A percentile compares a stretch with the other conserved stretches of the same genome.
phyloP scores from a whole-genome alignment of 1,140 invertebrate genomes.

The Drosophila nigromelanica region DNA sequence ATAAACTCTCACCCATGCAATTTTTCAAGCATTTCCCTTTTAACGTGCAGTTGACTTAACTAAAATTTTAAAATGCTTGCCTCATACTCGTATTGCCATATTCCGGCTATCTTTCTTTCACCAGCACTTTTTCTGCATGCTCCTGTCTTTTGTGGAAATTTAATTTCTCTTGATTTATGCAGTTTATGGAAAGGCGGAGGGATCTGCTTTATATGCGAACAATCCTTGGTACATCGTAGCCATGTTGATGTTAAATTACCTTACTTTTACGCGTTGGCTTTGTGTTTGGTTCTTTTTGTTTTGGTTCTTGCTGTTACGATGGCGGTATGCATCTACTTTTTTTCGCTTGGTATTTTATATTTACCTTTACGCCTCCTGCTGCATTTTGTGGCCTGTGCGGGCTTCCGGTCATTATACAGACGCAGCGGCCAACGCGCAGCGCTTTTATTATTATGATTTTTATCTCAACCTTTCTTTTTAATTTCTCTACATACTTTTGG shows the following conservation, averaged over 20 bases:
- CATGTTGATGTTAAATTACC: slow-evolving; percentile 63
- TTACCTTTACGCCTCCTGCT: slow-evolving; percentile 54
- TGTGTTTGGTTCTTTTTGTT: slow-evolving; percentile 37
- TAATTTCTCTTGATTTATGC: slow-evolving; percentile 80
- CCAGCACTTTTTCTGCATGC: slow-evolving; percentile 18
- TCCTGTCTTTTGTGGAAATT: slow-evolving; percentile 56
- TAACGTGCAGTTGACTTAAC: slow-evolving; percentile 50
- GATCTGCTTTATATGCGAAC: slow-evolving; percentile 56
- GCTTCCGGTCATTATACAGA: slow-evolving; percentile 76
- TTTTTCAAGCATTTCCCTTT: slow-evolving; percentile 43
- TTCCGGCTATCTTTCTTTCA: slow-evolving; percentile 26
- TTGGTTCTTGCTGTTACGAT: slow-evolving; percentile 23
- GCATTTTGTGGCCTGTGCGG: slow-evolving; percentile 48
- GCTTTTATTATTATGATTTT: slow-evolving; percentile 69
- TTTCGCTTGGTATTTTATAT: slow-evolving; percentile 51
- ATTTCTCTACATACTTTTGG: slow-evolving; percentile 71
- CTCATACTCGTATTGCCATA: slow-evolving; percentile 49
- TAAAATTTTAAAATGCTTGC: slow-evolving; percentile 60
- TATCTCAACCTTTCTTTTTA: slow-evolving; percentile 52
- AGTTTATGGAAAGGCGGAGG: slow-evolving; percentile 41
- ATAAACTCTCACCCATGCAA: neutral
- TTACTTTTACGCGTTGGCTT: slow-evolving; percentile 45
- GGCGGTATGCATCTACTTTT: slow-evolving; percentile 16
- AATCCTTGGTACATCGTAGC: slow-evolving; percentile 43
- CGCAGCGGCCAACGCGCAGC: slow-evolving; percentile 41